These are phyloP conservation scores for Drosophila rellima DNA, from an alignment of 2,888 invertebrate species.

Conservation along the genomic window DNA sequence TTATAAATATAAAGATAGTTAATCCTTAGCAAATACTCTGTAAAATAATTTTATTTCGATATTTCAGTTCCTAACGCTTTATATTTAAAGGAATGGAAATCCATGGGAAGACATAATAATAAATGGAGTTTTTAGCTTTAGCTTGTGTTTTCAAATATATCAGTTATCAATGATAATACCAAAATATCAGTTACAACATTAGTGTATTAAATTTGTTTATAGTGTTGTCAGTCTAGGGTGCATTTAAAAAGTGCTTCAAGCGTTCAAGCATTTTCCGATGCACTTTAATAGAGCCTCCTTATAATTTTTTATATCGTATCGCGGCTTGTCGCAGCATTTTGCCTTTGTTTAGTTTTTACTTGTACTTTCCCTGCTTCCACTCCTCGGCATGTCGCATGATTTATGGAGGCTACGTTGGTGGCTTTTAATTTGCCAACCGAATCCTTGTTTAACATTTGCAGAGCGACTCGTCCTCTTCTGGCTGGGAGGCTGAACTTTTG, in stretches of 20 bases:
- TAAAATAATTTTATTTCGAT: neutral
- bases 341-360: conserved; percentile 52
- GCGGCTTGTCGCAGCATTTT: conserved; percentile 46
- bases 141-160: too few species aligned
- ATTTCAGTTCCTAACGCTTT: too few species aligned
- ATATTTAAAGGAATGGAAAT: too few species aligned
- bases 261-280: neutral
- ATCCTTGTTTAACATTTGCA: conserved; percentile 69
- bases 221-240: neutral
- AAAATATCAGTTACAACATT: neutral
- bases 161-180: neutral
- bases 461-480: conserved; percentile 56
- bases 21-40: too few species aligned
- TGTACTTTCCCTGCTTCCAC: conserved; percentile 3
- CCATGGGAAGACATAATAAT: too few species aligned
- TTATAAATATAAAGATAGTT: too few species aligned
- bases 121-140: too few species aligned
- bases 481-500: conserved; percentile 66
- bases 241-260: neutral
- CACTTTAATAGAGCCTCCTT: conserved; percentile 1
- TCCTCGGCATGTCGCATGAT: conserved; percentile 67
- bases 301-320: conserved; percentile 65
- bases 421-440: conserved; percentile 78
- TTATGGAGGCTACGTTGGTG: conserved; percentile 73
- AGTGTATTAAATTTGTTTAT: neutral